These are phyloP conservation scores for Rhinophrynus dorsalis DNA, from an alignment of 2,797 vertebrate genomes.

Conservation along the genomic window DNA sequence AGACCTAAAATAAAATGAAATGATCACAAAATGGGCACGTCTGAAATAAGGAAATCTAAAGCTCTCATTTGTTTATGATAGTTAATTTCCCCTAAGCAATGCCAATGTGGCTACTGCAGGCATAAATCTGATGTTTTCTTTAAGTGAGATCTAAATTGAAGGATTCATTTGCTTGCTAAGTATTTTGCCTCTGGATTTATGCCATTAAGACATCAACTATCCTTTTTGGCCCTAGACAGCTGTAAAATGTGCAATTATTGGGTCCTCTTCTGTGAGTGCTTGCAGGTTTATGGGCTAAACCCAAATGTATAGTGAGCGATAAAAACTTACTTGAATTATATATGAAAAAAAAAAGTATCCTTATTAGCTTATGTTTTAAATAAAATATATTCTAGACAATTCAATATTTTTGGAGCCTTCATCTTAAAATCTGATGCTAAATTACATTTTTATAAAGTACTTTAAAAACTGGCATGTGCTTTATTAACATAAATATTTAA, in stretches of 20 bases:
- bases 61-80: too few species aligned
- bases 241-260: constrained; percentile 33
- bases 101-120: too few species aligned
- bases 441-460: constrained; percentile 21
- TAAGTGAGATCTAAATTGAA: constrained; percentile 37
- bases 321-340: background rate
- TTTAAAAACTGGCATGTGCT: constrained; percentile 44
- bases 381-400: constrained; percentile 32
- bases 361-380: constrained; percentile 8
- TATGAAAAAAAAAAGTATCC: constrained; percentile 10
- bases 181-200: constrained; percentile 46
- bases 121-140: constrained; percentile 8
- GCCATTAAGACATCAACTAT: constrained; percentile 11
- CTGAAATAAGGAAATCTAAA: too few species aligned
- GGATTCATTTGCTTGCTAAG: constrained; percentile 6
- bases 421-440: constrained; percentile 45
- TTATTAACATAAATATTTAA: constrained; percentile 42
- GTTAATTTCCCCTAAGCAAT: too few species aligned
- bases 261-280: constrained; percentile 8
- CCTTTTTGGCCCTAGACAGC: constrained; percentile 26
- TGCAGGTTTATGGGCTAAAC: constrained; percentile 16
- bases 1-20: too few species aligned
- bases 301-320: constrained; percentile 5
- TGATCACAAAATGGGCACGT: too few species aligned
- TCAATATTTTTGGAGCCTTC: constrained; percentile 49